A percentile compares a stretch with the other conserved stretches of the same genome.
Evolutionary conservation across 2,113 vertebrate species (phyloP).

Genomic region (Centropus bengalensis): DNA sequence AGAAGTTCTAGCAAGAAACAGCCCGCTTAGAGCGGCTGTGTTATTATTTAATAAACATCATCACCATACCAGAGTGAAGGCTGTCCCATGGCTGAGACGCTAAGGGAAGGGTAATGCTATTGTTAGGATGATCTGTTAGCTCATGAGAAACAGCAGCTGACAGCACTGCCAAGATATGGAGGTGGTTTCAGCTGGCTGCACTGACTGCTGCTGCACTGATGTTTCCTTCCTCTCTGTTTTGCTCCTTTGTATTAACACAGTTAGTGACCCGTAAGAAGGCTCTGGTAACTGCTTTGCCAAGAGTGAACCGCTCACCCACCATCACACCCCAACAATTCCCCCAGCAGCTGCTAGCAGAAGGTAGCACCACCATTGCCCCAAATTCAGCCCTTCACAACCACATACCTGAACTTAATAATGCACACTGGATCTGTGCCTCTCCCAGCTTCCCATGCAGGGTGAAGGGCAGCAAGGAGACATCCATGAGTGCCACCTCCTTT

Average conservation of each 20-base stretch:
- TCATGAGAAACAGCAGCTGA: not conserved
- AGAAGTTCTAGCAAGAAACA: constrained; percentile 26
- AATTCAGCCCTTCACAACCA: not conserved
- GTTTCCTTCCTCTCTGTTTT: not conserved
- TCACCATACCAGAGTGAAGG: not conserved
- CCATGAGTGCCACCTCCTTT: not conserved
- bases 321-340: fast-evolving
- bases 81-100: not conserved
- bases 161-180: not conserved
- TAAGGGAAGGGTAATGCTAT: not conserved
- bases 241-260: not conserved
- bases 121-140: not conserved
- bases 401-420: not conserved
- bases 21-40: not conserved
- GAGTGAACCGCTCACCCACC: not conserved
- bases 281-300: not conserved
- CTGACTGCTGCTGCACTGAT: not conserved
- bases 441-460: not conserved
- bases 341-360: not conserved
- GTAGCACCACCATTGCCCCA: not conserved
- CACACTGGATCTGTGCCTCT: not conserved
- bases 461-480: not conserved
- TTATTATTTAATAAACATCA: constrained; percentile 12
- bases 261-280: not conserved
- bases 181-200: not conserved